Conservation (phyloP, 2,113 vertebrate genomes). For the Labeo rohita region DNA sequence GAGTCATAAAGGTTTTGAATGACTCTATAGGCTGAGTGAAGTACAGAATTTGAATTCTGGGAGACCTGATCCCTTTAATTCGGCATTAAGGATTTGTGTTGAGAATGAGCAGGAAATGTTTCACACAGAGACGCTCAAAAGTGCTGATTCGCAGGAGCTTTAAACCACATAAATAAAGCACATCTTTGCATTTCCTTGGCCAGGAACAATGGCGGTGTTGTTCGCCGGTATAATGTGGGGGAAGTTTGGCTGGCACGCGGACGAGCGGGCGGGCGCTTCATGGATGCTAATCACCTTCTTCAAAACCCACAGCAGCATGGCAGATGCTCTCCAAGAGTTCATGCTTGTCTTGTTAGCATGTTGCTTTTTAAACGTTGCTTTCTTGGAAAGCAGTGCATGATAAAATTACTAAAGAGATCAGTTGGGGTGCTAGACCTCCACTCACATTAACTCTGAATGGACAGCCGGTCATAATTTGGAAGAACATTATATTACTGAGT, state of each 20-base stretch:
- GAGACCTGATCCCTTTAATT: neutral
- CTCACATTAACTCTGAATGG: neutral
- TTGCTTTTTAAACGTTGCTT: neutral
- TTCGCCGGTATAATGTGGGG: slow-evolving; percentile 42
- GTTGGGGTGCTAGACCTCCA: neutral
- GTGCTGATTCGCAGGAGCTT: slow-evolving; percentile 17
- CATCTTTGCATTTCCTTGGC: slow-evolving; percentile 40
- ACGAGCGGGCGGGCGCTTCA: neutral
- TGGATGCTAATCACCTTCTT: slow-evolving; percentile 32
- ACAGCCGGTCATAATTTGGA: neutral
- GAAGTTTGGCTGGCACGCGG: slow-evolving; percentile 46
- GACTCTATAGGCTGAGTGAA: neutral
- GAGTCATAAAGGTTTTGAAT: neutral
- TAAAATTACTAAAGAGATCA: neutral
- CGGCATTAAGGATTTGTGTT: neutral
- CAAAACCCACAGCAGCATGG: slow-evolving; percentile 26
- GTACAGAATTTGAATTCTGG: neutral
- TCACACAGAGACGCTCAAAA: neutral
- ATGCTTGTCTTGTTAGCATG: neutral
- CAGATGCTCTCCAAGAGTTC: neutral
- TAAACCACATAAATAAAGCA: slow-evolving; percentile 49
- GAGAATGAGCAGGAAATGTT: slow-evolving; percentile 21
- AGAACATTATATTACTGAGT: neutral
- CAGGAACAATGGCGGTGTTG: slow-evolving; percentile 56
- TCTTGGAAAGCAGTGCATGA: neutral